Percentiles rank a stretch among this genome's conserved stretches.
Evolutionary conservation across 2,888 invertebrate genomes (phyloP).

Genomic region (Lasioglossum calceatum): DNA sequence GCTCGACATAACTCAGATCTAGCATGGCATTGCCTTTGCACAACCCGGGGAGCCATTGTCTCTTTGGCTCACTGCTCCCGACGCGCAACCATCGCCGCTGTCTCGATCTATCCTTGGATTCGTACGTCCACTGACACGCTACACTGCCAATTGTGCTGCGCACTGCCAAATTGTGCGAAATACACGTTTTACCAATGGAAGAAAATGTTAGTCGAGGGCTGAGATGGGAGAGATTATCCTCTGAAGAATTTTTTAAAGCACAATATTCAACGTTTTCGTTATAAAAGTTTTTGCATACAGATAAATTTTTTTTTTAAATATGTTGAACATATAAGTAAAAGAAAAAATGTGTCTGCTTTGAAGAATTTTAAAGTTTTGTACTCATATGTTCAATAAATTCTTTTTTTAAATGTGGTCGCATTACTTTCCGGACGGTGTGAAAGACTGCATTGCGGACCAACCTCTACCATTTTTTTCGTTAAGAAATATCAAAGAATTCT

Average conservation of each 20-base stretch:
- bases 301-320: too few species aligned
- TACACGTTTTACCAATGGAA: too few species aligned
- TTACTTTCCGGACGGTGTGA: too few species aligned
- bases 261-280: not conserved
- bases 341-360: too few species aligned
- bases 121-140: not conserved
- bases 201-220: not conserved
- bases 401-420: too few species aligned
- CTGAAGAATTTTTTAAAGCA: not conserved
- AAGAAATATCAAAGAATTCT: too few species aligned
- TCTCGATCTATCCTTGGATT: not conserved
- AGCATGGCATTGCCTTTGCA: slow-evolving; percentile 9
- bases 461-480: too few species aligned
- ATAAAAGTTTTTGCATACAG: not conserved
- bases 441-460: not conserved
- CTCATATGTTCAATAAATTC: too few species aligned
- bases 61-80: not conserved
- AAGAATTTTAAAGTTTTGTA: too few species aligned
- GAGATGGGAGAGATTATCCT: not conserved
- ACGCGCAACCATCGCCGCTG: not conserved
- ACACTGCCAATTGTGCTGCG: not conserved
- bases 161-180: too few species aligned
- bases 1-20: slow-evolving; percentile 10
- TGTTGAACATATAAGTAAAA: too few species aligned
- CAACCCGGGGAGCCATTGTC: slow-evolving; percentile 2